These are phyloP conservation scores for Oreonectes daqikongensis DNA, from an alignment of 2,797 vertebrate genomes.

Conservation along the genomic window DNA sequence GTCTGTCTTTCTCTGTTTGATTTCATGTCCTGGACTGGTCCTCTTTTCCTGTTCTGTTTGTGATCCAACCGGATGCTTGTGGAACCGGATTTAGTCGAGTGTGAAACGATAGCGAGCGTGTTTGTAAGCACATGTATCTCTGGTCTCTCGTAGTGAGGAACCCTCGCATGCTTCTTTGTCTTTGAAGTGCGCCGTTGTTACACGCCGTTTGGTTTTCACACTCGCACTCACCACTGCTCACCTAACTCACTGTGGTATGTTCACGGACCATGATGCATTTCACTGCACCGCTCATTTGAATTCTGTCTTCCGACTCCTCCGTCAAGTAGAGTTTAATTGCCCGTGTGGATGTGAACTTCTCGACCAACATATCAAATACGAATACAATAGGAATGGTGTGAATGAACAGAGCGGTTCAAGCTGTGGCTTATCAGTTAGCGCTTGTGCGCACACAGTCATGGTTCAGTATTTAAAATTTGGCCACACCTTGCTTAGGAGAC, in stretches of 20 bases:
- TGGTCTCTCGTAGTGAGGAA: constrained; percentile 18
- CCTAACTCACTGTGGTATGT: constrained; percentile 54
- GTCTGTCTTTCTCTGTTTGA: constrained; percentile 42
- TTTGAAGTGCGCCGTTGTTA: constrained; percentile 37
- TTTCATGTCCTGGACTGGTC: constrained; percentile 43
- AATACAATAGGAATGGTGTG: neutral
- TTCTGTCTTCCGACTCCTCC: constrained; percentile 35
- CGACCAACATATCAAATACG: neutral
- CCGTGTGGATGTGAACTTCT: constrained; percentile 30
- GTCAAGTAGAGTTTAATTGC: constrained; percentile 41
- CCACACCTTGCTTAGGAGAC: neutral
- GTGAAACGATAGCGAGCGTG: constrained; percentile 38
- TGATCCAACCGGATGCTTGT: constrained; percentile 35
- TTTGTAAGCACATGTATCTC: constrained; percentile 41
- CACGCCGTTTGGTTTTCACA: constrained; percentile 55
- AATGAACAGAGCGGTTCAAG: neutral
- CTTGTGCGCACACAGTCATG: neutral
- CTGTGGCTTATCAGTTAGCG: neutral
- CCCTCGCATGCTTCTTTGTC: constrained; percentile 33
- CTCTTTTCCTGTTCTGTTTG: constrained; percentile 31
- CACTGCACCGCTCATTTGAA: constrained; percentile 56
- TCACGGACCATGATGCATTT: constrained; percentile 60
- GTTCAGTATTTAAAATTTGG: neutral
- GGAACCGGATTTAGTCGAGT: constrained; percentile 27
- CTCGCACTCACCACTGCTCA: constrained; percentile 57